Evolutionary conservation across 2,888 invertebrate genomes (phyloP).

Genomic region (Mongoloraphidia duomilia): DNA sequence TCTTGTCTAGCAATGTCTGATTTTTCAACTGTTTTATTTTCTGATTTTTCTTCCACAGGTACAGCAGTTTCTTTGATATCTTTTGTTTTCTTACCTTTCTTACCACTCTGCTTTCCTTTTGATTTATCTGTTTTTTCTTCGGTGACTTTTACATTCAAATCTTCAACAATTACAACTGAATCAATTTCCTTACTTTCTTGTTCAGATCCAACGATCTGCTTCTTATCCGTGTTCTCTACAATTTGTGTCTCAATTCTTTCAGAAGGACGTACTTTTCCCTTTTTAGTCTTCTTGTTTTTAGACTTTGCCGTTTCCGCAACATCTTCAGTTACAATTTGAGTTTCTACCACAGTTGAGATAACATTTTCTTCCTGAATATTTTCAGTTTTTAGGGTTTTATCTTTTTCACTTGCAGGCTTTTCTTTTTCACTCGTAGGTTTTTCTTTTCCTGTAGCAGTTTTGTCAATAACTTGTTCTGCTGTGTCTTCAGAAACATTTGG

Average conservation of each 20-base stretch:
- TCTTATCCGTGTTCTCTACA: conserved; percentile 24
- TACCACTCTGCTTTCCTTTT: background rate
- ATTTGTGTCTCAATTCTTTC: conserved; percentile 9
- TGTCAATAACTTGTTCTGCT: background rate
- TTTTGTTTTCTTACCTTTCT: background rate
- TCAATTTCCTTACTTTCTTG: too few relatives aligned
- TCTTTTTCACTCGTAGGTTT: background rate
- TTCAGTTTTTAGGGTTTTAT: conserved; percentile 9
- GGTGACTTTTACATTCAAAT: too few relatives aligned
- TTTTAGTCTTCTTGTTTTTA: conserved; percentile 8
- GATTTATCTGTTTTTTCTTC: background rate
- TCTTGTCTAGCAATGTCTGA: conserved; percentile 6
- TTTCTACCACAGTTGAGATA: background rate
- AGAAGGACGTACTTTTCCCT: background rate
- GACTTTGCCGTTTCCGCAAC: background rate
- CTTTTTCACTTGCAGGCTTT: background rate
- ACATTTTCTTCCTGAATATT: background rate
- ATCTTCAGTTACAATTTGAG: background rate
- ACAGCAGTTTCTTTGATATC: background rate
- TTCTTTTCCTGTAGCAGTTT: conserved; percentile 3
- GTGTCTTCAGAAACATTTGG: conserved; percentile 1
- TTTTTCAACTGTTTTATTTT: conserved; percentile 7
- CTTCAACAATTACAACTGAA: too few relatives aligned
- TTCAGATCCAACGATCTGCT: conserved; percentile 18
- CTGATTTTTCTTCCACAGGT: background rate